Evolutionary conservation across 2,113 vertebrate species (phyloP).

Genomic region (Probosciger aterrimus): DNA sequence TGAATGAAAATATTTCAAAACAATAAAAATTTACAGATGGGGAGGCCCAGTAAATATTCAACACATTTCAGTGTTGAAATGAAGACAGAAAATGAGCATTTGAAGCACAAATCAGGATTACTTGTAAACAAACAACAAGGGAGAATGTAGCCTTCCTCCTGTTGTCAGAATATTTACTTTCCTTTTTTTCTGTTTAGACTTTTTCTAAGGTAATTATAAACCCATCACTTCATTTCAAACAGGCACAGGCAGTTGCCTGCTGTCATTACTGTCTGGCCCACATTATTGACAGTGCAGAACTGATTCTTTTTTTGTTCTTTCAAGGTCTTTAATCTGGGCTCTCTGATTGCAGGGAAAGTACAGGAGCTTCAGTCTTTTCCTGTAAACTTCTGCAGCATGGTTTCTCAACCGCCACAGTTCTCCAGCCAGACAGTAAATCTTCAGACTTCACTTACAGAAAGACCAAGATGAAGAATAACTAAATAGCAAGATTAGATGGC

Average conservation of each 20-base stretch:
- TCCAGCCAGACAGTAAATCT: not conserved
- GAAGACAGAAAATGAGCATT: not conserved
- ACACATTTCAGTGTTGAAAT: not conserved
- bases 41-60: not conserved
- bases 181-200: not conserved
- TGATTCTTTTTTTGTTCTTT: not conserved
- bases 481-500: not conserved
- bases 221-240: not conserved
- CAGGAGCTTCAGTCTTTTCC: not conserved
- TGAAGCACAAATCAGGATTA: not conserved
- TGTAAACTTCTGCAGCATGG: not conserved
- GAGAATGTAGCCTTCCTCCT: not conserved
- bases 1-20: not conserved
- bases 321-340: not conserved
- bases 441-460: not conserved
- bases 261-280: not conserved
- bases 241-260: not conserved
- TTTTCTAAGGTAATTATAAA: not conserved
- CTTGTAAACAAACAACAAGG: not conserved
- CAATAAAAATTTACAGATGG: not conserved
- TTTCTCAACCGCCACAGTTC: not conserved
- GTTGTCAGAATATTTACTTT: not conserved
- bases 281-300: not conserved
- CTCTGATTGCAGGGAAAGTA: not conserved
- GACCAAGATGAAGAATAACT: not conserved